Evolutionary conservation across 2,113 vertebrate species (phyloP).

Genomic region (Coreoperca whiteheadi): DNA sequence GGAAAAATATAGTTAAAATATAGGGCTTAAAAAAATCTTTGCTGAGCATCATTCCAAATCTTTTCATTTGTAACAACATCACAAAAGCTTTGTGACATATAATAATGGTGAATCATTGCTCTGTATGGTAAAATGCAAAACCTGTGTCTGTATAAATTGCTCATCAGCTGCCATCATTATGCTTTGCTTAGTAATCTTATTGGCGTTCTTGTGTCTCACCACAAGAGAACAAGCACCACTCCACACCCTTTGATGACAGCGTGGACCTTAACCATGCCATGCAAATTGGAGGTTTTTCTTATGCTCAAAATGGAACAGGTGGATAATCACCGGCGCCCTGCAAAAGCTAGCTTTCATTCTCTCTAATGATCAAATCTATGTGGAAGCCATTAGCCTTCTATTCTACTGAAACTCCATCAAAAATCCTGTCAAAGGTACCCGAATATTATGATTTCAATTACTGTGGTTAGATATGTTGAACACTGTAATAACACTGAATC

Average conservation of each 20-base stretch:
- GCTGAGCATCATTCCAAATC: background rate
- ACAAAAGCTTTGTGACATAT: background rate
- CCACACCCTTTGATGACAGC: slow-evolving; percentile 50
- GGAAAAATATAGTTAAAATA: background rate
- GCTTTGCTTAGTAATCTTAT: slow-evolving; percentile 42
- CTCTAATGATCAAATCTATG: slow-evolving; percentile 71
- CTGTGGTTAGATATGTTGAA: slow-evolving; percentile 56
- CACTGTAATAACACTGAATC: slow-evolving; percentile 42
- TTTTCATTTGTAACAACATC: background rate
- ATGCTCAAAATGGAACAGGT: slow-evolving; percentile 57
- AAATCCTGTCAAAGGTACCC: slow-evolving; percentile 41
- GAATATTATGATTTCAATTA: slow-evolving; percentile 68
- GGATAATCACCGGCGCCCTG: slow-evolving; percentile 68
- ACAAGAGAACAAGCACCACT: slow-evolving; percentile 45
- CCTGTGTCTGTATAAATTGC: slow-evolving; percentile 43
- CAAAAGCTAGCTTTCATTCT: slow-evolving; percentile 71
- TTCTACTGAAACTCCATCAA: slow-evolving; percentile 62
- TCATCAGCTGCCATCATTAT: slow-evolving; percentile 40
- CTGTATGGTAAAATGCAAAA: background rate
- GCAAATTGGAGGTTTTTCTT: slow-evolving; percentile 63
- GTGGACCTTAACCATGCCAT: slow-evolving; percentile 42
- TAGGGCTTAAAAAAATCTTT: background rate
- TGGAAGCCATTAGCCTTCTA: slow-evolving; percentile 61
- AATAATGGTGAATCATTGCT: background rate
- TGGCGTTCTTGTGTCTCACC: slow-evolving; percentile 51